phyloP scores from a whole-genome alignment of 2,797 vertebrate genomes.

The Stomatorhinus walkeri region DNA sequence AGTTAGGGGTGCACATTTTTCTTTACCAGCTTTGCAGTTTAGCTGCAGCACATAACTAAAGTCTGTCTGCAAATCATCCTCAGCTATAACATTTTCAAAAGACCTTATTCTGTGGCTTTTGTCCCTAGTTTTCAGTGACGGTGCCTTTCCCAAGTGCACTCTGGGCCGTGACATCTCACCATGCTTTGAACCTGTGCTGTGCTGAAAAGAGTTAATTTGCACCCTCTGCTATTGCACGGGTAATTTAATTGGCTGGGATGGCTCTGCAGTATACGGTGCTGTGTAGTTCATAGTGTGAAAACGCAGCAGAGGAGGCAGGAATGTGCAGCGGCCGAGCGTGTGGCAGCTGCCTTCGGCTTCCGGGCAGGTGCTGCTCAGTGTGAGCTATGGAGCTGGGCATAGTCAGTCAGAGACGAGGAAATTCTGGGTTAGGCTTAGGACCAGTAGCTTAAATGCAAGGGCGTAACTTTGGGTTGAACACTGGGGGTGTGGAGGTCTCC shows the following conservation, averaged over 20 bases:
- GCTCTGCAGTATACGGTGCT: neutral
- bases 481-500: neutral
- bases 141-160: neutral
- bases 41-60: neutral
- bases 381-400: neutral
- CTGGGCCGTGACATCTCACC: neutral
- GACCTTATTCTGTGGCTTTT: neutral
- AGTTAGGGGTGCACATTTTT: neutral
- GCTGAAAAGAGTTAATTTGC: neutral
- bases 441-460: neutral
- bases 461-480: neutral
- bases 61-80: neutral
- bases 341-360: neutral
- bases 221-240: neutral
- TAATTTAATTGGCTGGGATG: neutral
- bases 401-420: neutral
- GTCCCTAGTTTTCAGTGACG: neutral
- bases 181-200: neutral
- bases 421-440: neutral
- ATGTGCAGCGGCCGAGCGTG: neutral
- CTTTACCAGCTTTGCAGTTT: neutral
- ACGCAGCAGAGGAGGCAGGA: neutral
- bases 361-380: neutral
- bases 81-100: neutral
- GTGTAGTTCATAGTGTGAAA: neutral